Evolutionary conservation across 2,797 vertebrate species (phyloP), one percentile per base, ranked within the genome.

Genomic region (Hybognathus amarus): DNA sequence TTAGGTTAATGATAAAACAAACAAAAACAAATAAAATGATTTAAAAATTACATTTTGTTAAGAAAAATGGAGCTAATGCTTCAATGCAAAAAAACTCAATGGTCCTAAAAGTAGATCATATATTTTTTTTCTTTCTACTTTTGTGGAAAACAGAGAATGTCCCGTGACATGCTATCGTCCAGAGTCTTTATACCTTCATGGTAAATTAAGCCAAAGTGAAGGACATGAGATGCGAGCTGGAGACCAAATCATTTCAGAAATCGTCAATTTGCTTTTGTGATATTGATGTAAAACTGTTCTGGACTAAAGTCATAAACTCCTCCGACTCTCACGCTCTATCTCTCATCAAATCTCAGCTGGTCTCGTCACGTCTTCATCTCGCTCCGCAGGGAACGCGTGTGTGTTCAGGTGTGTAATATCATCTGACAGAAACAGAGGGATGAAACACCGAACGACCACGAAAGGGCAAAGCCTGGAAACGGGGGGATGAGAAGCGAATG

Each of bases 331-430:
- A 18, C 20, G 15, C 22, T 66, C 33, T 54, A 36, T 75, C 61
- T 70, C 67, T 77, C 70, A 79, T 40, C 38, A 50, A 38, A 61
- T 66, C 73, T 83, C 66, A 67, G 54, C 70, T 40, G 71, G 40
- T 36, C 38, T n/a, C 30, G 61, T 50, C 15, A 5, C 30, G 11
- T 73, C 77, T 79, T 24, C 80, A 76, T 56, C 77, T 86, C 45
- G 63, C 80, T 77, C 83, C 77, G 70, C 71, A 86, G 91, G 90
- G 83, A 84, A 88, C 86, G 87, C 76, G 80, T 87, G 80, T 90
- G 91, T 86, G 89, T 88, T 94, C 94, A 93, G 90, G 92, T 90
- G 91, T 95, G 92, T 94, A 94, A 95, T 94, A 92, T 91, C 90
- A 89, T 91, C 87, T 93, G 93, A 95, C 92, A 95, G 92, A 86